These are phyloP conservation scores for Hirudinaria manillensis DNA, from an alignment of 2,888 invertebrate species.

Conservation along the genomic window DNA sequence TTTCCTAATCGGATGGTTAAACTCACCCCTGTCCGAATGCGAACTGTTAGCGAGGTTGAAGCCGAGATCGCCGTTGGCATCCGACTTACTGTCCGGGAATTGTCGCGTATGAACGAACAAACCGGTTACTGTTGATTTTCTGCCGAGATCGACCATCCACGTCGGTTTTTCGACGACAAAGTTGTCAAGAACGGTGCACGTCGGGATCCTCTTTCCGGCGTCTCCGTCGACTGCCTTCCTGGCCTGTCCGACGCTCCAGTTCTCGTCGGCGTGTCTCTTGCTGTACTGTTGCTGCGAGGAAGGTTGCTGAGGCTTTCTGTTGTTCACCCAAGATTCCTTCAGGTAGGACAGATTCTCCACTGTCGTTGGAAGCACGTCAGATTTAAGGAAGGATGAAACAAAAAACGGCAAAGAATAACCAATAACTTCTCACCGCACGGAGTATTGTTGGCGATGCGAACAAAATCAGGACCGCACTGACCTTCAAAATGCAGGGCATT, in stretches of 20 bases:
- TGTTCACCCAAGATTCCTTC: conserved; percentile 58
- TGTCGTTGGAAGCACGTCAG: conserved; percentile 42
- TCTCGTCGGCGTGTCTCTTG: conserved; percentile 54
- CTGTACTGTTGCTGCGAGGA: background rate
- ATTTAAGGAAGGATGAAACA: background rate
- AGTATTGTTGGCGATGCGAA: conserved; percentile 56
- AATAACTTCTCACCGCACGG: conserved; percentile 55
- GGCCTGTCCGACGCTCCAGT: conserved; percentile 50
- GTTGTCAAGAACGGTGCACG: conserved; percentile 58
- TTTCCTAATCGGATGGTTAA: too few species aligned
- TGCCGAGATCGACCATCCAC: conserved; percentile 58
- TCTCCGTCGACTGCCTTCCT: conserved; percentile 57
- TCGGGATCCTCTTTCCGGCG: conserved; percentile 51
- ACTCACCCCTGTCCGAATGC: too few species aligned
- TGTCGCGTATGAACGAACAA: conserved; percentile 15
- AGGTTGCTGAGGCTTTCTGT: conserved; percentile 38
- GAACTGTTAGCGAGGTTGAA: too few species aligned
- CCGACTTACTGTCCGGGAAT: conserved; percentile 1
- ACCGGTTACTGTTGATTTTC: conserved; percentile 52
- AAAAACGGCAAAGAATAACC: background rate
- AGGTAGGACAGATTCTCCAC: conserved; percentile 58
- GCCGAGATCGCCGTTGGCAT: background rate
- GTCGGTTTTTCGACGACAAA: conserved; percentile 58
- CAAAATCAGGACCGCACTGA: conserved; percentile 55
- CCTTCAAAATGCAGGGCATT: conserved; percentile 44